Evolutionary conservation across 2,888 invertebrate species (phyloP).

Genomic region (Harpalus rubripes): DNA sequence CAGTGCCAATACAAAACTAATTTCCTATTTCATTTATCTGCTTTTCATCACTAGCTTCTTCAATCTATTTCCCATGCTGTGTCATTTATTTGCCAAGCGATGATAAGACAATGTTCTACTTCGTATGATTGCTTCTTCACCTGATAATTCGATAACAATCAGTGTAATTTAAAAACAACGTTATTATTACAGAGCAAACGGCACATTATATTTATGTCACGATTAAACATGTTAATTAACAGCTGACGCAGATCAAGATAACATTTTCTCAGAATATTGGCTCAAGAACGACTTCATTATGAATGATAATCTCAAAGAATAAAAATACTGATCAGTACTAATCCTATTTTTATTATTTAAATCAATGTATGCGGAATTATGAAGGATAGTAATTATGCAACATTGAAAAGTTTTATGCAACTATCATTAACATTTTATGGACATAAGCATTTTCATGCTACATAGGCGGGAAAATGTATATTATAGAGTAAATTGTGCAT

Average conservation of each 20-base stretch:
- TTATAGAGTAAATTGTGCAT: background rate
- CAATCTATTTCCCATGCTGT: slow-evolving; percentile 8
- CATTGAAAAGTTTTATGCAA: background rate
- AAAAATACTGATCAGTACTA: background rate
- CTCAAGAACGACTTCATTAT: slow-evolving; percentile 25
- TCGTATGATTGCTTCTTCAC: slow-evolving; percentile 11
- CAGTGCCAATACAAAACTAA: background rate
- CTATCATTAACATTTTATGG: background rate
- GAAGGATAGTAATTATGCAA: slow-evolving; percentile 6
- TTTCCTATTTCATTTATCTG: background rate
- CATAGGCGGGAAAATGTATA: background rate
- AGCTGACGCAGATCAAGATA: slow-evolving; percentile 19
- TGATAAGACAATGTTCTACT: slow-evolving; percentile 33
- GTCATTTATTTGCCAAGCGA: slow-evolving; percentile 8
- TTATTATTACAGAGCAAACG: slow-evolving; percentile 38
- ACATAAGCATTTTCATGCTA: background rate
- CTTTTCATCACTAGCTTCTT: background rate
- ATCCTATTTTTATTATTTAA: slow-evolving; percentile 9
- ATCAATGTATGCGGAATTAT: background rate
- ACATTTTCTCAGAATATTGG: slow-evolving; percentile 31
- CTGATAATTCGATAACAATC: slow-evolving; percentile 37
- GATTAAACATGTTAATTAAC: slow-evolving; percentile 42
- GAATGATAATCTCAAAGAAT: slow-evolving; percentile 18
- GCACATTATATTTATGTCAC: slow-evolving; percentile 48
- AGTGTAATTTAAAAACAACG: slow-evolving; percentile 43